A percentile compares a stretch with the other conserved stretches of the same genome.
Evolutionary conservation across 2,113 vertebrate genomes (phyloP).

Genomic region (Dicerorhinus sumatrensis): DNA sequence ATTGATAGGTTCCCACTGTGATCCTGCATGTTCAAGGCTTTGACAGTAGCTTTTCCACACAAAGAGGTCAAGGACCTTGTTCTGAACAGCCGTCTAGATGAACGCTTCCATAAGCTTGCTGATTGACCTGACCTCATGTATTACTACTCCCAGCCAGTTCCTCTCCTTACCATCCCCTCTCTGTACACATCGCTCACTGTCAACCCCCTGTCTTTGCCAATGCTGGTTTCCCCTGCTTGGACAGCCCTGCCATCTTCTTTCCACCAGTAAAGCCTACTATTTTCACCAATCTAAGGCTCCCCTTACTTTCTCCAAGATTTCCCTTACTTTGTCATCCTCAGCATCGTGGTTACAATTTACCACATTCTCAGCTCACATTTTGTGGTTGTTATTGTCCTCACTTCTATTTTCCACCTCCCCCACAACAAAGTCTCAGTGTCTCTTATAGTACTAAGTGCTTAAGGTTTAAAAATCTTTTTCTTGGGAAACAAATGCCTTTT

Average conservation of each 20-base stretch:
- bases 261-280: fast-evolving
- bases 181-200: fast-evolving
- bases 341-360: background rate
- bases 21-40: background rate
- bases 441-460: background rate
- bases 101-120: background rate
- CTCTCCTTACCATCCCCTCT: background rate
- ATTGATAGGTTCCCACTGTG: background rate
- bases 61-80: background rate
- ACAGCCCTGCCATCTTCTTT: background rate
- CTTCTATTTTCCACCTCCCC: background rate
- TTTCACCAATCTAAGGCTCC: background rate
- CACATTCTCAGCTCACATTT: background rate
- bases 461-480: background rate
- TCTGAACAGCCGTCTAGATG: background rate
- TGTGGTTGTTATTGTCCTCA: background rate
- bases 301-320: background rate
- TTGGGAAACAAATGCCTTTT: background rate
- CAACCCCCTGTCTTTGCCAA: background rate
- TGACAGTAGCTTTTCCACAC: background rate
- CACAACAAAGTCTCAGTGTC: background rate
- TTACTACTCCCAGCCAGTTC: background rate
- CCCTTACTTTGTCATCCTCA: background rate
- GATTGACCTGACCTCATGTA: background rate
- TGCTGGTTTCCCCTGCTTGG: background rate